These are phyloP conservation scores for Varanus salvator DNA, from an alignment of 2,113 vertebrate genomes.

Conservation along the genomic window DNA sequence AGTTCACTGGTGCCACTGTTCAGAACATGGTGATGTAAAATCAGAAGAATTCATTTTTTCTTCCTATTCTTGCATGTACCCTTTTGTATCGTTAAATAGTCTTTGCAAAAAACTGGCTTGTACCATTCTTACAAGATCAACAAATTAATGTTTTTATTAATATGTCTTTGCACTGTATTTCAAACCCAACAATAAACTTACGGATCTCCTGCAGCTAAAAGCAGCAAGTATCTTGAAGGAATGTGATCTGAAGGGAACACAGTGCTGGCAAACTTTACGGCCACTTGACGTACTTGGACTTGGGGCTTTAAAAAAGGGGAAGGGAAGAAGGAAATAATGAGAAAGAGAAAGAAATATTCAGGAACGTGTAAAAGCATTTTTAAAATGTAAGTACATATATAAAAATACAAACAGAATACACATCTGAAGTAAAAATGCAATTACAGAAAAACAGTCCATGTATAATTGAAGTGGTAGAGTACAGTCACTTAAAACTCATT, in stretches of 20 bases:
- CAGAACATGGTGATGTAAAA: background rate
- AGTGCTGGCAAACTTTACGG: constrained; percentile 95
- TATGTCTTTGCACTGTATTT: background rate
- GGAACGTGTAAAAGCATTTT: background rate
- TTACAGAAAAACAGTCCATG: background rate
- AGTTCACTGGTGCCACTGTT: background rate
- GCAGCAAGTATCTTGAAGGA: constrained; percentile 94
- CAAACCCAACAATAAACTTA: constrained; percentile 78
- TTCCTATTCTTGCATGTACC: background rate
- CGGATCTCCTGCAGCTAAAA: constrained; percentile 96
- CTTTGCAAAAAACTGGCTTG: background rate
- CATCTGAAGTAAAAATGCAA: background rate
- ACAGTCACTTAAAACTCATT: background rate
- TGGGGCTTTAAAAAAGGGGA: constrained; percentile 84
- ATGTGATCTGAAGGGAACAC: constrained; percentile 96
- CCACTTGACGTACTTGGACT: constrained; percentile 97
- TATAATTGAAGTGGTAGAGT: background rate
- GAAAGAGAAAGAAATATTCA: constrained; percentile 24
- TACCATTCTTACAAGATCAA: background rate
- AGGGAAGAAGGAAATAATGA: constrained; percentile 29
- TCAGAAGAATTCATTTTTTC: background rate
- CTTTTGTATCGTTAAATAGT: background rate
- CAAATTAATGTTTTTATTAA: background rate
- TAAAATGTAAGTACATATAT: background rate
- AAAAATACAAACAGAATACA: background rate